Percentiles rank a stretch among this genome's conserved stretches.
phyloP scores from a whole-genome alignment of 2,797 vertebrate species.

The Crypturellus tataupa region DNA sequence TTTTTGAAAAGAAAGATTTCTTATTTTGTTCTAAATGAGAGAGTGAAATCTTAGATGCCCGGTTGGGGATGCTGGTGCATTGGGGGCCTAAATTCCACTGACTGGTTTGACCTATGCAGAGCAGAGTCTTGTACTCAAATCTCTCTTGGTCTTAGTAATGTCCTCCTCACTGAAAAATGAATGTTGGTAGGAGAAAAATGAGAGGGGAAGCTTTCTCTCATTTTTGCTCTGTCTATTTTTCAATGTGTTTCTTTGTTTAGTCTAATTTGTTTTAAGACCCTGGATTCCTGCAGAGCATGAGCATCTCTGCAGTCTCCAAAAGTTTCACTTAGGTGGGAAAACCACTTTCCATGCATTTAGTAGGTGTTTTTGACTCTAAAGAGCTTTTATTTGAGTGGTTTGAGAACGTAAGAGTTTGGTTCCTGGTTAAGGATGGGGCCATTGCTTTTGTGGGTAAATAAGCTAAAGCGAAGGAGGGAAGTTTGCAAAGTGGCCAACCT shows the following conservation, averaged over 20 bases:
- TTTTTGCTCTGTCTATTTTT: not conserved
- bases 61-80: not conserved
- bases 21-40: constrained; percentile 51
- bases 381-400: not conserved
- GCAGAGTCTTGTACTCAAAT: not conserved
- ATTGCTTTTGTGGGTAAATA: not conserved
- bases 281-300: not conserved
- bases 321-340: not conserved
- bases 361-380: not conserved
- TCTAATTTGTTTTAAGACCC: not conserved
- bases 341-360: not conserved
- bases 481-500: not conserved
- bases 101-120: constrained; percentile 9
- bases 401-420: not conserved
- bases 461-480: not conserved
- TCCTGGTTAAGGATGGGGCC: not conserved
- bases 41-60: not conserved
- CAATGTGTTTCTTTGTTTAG: not conserved
- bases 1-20: constrained; percentile 36
- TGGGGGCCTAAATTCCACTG: not conserved
- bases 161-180: not conserved
- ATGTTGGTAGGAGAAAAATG: not conserved
- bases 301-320: not conserved
- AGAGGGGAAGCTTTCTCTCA: not conserved
- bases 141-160: not conserved